A percentile compares a stretch with the other conserved stretches of the same genome.
Conservation (phyloP, 2,888 invertebrate genomes). For the Pilophorus perplexus region DNA sequence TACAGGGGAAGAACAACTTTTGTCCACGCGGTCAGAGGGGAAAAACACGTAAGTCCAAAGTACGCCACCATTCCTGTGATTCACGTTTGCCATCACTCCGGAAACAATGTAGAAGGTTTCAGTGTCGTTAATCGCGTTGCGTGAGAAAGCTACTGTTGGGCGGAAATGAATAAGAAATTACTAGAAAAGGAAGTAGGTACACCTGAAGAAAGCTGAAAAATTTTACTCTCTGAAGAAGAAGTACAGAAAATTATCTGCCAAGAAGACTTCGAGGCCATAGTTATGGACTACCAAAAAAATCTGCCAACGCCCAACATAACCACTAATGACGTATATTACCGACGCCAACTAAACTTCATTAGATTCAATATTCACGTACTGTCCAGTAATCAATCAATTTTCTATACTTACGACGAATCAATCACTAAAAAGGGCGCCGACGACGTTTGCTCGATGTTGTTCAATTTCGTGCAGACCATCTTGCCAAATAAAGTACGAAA, state of each 20-base stretch:
- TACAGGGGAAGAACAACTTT: too few species aligned
- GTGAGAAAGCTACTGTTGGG: too few species aligned
- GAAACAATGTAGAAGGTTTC: too few species aligned
- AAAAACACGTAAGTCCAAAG: too few species aligned
- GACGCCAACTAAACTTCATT: constrained; percentile 36
- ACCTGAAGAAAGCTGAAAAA: constrained; percentile 21
- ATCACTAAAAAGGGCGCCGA: constrained; percentile 43
- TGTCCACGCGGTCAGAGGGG: too few species aligned
- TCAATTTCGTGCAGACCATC: constrained; percentile 41
- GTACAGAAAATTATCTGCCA: background rate
- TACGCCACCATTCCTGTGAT: too few species aligned
- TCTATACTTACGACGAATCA: constrained; percentile 40
- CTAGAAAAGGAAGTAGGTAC: constrained; percentile 1
- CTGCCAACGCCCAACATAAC: constrained; percentile 34
- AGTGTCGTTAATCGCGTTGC: too few species aligned
- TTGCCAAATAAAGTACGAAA: constrained; percentile 39
- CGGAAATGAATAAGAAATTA: too few species aligned
- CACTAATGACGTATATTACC: constrained; percentile 41
- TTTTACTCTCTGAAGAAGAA: constrained; percentile 17
- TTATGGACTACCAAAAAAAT: constrained; percentile 41
- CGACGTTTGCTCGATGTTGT: constrained; percentile 42
- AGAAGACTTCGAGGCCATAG: constrained; percentile 33
- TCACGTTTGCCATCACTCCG: too few species aligned
- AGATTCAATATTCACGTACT: constrained; percentile 42
- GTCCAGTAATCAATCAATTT: background rate